These are phyloP conservation scores for Passerina amoena DNA, from an alignment of 2,113 vertebrate genomes.

Conservation along the genomic window DNA sequence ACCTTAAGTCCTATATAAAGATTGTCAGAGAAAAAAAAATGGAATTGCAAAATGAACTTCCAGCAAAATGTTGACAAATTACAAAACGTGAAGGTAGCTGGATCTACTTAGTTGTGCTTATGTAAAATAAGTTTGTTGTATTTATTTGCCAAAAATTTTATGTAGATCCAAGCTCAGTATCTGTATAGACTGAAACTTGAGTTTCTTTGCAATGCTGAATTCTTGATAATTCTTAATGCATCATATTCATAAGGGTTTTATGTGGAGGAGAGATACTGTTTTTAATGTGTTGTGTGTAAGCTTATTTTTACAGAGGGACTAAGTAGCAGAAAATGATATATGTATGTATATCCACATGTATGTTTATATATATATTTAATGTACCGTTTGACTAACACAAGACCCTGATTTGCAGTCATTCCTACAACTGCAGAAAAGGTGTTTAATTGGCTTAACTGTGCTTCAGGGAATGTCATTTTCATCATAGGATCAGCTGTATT, in stretches of 20 bases:
- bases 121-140: neutral
- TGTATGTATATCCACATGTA: rapidly evolving
- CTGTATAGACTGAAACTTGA: neutral
- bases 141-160: neutral
- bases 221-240: neutral
- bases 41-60: neutral
- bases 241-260: neutral
- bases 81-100: neutral
- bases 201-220: neutral
- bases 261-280: neutral
- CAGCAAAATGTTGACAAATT: neutral
- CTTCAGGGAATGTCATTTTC: neutral
- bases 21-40: neutral
- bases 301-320: neutral
- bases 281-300: neutral
- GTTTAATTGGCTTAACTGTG: neutral
- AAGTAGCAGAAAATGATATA: neutral
- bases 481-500: neutral
- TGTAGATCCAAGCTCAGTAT: neutral
- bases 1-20: neutral
- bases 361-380: neutral
- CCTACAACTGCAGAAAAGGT: neutral
- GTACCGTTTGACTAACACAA: neutral
- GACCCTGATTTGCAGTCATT: neutral
- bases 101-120: neutral